Evolutionary conservation across 1,140 invertebrate species (phyloP).

Genomic region (Cryptotermes secundus): DNA sequence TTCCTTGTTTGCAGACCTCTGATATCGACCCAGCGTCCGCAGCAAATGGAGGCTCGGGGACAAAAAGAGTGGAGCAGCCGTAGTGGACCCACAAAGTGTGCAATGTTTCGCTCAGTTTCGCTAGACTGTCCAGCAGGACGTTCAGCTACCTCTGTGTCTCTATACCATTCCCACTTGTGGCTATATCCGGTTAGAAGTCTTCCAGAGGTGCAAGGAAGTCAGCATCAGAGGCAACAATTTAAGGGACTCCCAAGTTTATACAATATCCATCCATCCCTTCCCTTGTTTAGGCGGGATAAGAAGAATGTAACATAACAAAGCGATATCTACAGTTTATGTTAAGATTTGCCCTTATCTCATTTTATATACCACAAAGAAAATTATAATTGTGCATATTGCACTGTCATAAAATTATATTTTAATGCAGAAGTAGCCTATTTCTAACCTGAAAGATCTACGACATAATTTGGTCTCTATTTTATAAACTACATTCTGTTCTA

Average conservation of each 20-base stretch:
- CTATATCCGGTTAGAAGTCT: not conserved
- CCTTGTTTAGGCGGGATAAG: not conserved
- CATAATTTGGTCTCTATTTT: too few relatives aligned
- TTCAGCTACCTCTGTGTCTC: not conserved
- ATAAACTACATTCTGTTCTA: not conserved
- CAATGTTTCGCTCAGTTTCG: not conserved
- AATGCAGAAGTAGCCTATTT: too few relatives aligned
- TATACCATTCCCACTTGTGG: not conserved
- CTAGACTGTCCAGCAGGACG: not conserved
- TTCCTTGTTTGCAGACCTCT: not conserved
- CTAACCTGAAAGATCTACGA: too few relatives aligned
- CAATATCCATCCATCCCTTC: not conserved
- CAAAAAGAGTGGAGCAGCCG: not conserved
- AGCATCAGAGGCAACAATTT: not conserved
- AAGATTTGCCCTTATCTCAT: too few relatives aligned
- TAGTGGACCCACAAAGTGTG: not conserved
- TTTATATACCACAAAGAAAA: too few relatives aligned
- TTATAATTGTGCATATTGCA: too few relatives aligned
- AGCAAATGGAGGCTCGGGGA: not conserved
- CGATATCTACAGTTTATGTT: not conserved
- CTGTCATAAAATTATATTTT: too few relatives aligned
- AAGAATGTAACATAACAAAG: not conserved
- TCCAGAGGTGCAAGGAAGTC: not conserved
- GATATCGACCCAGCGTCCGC: not conserved
- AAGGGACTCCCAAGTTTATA: not conserved